Percentiles rank a stretch among this genome's conserved stretches.
These are phyloP conservation scores for Chymomyza fuscimana DNA, from an alignment of 2,888 invertebrate genomes.

Conservation along the genomic window DNA sequence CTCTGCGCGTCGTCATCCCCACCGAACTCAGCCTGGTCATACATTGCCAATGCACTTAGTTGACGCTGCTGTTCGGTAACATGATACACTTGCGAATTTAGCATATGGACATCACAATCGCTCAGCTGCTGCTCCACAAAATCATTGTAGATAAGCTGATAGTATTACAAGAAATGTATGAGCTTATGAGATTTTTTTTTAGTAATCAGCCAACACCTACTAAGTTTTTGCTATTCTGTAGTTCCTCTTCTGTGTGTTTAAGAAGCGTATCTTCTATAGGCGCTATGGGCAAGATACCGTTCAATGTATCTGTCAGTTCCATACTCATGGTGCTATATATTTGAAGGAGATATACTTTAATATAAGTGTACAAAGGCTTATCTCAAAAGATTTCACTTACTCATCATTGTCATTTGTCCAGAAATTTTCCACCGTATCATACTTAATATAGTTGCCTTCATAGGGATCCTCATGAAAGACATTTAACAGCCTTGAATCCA, in stretches of 20 bases:
- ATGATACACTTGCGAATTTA: constrained; percentile 64
- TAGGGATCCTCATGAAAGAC: constrained; percentile 78
- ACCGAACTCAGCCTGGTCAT: constrained; percentile 21
- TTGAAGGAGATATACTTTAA: constrained; percentile 6
- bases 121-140: constrained; percentile 63
- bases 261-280: constrained; percentile 68
- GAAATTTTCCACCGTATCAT: constrained; percentile 70
- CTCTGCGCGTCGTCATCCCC: constrained; percentile 62
- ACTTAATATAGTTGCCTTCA: constrained; percentile 76
- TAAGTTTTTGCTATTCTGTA: constrained; percentile 66
- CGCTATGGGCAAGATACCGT: constrained; percentile 77
- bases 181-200: constrained; percentile 17
- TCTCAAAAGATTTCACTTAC: constrained; percentile 60
- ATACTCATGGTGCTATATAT: constrained; percentile 59
- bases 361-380: neutral
- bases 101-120: constrained; percentile 52
- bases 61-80: constrained; percentile 47
- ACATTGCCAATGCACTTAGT: constrained; percentile 37
- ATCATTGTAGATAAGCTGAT: constrained; percentile 72
- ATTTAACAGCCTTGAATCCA: constrained; percentile 79
- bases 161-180: constrained; percentile 21
- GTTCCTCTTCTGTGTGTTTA: constrained; percentile 60
- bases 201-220: constrained; percentile 40
- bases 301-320: constrained; percentile 77
- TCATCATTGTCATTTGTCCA: constrained; percentile 77